Evolutionary conservation across 53 echinoderm and acorn worm genomes (phyloP).

Genomic region (Patiria pectinifera): DNA sequence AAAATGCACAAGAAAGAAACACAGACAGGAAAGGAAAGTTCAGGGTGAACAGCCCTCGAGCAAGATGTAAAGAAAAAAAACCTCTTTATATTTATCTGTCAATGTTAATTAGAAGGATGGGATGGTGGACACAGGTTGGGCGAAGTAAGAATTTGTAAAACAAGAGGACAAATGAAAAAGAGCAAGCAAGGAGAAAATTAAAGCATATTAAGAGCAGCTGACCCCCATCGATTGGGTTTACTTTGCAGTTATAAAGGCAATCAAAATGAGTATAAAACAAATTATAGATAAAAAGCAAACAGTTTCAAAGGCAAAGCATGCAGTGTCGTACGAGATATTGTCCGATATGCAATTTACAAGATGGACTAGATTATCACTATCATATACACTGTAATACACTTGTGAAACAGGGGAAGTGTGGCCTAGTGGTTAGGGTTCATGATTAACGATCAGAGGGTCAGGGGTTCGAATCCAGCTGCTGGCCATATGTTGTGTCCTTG

Average conservation of each 20-base stretch:
- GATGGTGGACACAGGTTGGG: neutral
- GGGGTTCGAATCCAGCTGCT: too few species aligned
- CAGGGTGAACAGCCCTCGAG: neutral
- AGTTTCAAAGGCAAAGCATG: neutral
- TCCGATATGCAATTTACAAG: too few species aligned
- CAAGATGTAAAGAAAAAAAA: neutral
- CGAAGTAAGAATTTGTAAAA: conserved; percentile 14
- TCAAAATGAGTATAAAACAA: neutral
- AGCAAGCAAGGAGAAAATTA: neutral
- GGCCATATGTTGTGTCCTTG: too few species aligned
- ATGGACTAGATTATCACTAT: too few species aligned
- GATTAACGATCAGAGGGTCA: too few species aligned
- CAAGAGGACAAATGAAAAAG: neutral
- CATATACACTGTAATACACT: too few species aligned
- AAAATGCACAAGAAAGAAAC: neutral
- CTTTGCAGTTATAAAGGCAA: conserved; percentile 20
- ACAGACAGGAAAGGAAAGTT: neutral
- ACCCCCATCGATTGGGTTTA: conserved; percentile 7
- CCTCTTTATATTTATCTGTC: conserved; percentile 57
- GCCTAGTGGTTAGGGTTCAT: too few species aligned
- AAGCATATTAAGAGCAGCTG: conserved; percentile 31
- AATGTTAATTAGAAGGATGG: conserved; percentile 27
- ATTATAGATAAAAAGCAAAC: neutral
- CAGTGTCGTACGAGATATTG: too few species aligned
- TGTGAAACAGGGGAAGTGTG: too few species aligned